Base-by-base conservation (phyloP, 2,113 vertebrate species). In the Tiliqua scincoides region DNA sequence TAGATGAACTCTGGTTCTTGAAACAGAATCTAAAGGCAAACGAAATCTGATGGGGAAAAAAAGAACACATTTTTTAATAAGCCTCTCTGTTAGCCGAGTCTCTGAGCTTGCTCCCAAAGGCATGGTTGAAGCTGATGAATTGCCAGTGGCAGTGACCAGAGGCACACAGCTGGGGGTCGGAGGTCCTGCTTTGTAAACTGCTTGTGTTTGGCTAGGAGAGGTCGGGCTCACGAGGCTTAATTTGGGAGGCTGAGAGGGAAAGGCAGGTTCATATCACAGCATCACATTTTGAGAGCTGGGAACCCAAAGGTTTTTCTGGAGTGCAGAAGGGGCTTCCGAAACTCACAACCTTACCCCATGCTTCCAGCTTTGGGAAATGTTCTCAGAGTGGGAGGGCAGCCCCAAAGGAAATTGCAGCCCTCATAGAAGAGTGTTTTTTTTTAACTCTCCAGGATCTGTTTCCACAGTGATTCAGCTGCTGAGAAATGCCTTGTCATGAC, bases 81-180 rank as follows among this genome's bases (percentile, higher is more conserved):
- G 65, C 35, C 59, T 63, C 65, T 85, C 65, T 59, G 52, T n/a
- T 68, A 30, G 63, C 73, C 5, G 32, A 37, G 75, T 6, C 67
- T 78, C 63, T 10, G 27, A 30, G 25, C 25, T 23, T 40, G 59
- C 21, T 43, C 63, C 83, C 23, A 57, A 85, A 78, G 63, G 59
- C 25, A 57, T 30, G 25, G 70, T 54, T 21, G 74, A 70, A 57
- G 37, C 91, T 94, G 91, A 93, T 85, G 83, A 89, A 94, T 93
- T 88, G 73, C 65, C 18, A 35, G 79, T 88, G 89, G 89, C 91
- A 87, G 91, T 74, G 43, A 82, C 52, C 70, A 78, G 10, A 87
- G 87, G 72, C 0, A 0, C 76, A 80, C 88, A 82, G 87, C 82
- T 91, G 91, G 30, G 89, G 82, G 79, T 61, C 0, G 3, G 76